Percentiles rank a stretch among this genome's conserved stretches.
Evolutionary conservation across 2,888 invertebrate genomes (phyloP).

Genomic region (Phyto melanocephala): DNA sequence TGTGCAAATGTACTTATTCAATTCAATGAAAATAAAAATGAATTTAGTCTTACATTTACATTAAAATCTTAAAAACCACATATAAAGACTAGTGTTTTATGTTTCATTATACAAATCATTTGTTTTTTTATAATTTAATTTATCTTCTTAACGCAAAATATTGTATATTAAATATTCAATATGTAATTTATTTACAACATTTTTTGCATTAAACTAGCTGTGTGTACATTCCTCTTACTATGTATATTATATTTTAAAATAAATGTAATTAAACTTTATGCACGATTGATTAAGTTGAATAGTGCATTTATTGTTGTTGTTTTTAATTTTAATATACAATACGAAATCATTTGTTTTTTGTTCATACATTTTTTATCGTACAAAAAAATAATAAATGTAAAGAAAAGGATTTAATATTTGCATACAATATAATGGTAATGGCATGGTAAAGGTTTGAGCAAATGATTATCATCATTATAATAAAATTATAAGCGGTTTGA

Average conservation of each 20-base stretch:
- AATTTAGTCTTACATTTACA: no score
- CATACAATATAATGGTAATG: conserved; percentile 11
- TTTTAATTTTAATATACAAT: neutral
- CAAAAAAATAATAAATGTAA: neutral
- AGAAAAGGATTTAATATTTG: neutral
- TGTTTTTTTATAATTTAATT: neutral
- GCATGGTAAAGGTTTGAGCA: conserved; percentile 34
- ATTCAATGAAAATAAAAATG: no score
- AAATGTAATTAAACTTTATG: conserved; percentile 62
- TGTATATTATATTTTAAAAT: conserved; percentile 14
- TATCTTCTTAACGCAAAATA: no score
- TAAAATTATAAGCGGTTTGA: conserved; percentile 73
- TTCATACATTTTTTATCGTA: neutral
- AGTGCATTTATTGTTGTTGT: neutral
- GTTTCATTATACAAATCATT: neutral
- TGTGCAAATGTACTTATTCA: no score
- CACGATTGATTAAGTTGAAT: conserved; percentile 57
- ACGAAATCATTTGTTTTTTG: neutral
- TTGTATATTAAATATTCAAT: neutral
- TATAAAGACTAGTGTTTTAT: no score
- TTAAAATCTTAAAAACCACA: no score
- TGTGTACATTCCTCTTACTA: neutral
- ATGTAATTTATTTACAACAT: neutral
- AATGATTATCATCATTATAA: conserved; percentile 69
- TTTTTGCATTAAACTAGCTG: no score